These are phyloP conservation scores for Lemur catta DNA, from an alignment of 2,797 vertebrate species.

Conservation along the genomic window DNA sequence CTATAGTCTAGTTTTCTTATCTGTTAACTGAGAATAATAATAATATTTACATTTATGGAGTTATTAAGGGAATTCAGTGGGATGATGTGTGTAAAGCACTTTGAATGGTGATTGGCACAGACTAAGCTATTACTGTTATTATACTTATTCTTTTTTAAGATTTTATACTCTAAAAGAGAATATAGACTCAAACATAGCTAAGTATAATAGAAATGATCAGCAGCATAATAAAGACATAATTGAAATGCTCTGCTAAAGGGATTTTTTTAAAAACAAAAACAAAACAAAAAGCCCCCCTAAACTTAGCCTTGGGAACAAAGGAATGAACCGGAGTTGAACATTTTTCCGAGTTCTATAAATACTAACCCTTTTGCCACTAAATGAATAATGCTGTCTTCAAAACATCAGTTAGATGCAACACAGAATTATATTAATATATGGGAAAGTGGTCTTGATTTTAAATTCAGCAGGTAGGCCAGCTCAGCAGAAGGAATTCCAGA, in stretches of 20 bases:
- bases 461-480: constrained; percentile 22
- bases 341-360: constrained; percentile 47
- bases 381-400: constrained; percentile 52
- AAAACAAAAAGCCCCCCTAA: not conserved
- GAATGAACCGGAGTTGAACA: constrained; percentile 43
- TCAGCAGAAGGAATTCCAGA: constrained; percentile 44
- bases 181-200: not conserved
- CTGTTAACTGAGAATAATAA: constrained; percentile 6
- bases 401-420: not conserved
- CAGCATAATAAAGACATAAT: not conserved
- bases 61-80: not conserved
- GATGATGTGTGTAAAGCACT: not conserved
- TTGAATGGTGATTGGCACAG: not conserved
- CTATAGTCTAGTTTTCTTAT: not conserved
- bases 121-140: constrained; percentile 16
- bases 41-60: not conserved
- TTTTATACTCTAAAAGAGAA: not conserved
- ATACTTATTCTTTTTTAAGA: constrained; percentile 22
- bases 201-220: not conserved
- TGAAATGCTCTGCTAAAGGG: not conserved
- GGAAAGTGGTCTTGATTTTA: constrained; percentile 43
- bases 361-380: not conserved
- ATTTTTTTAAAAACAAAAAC: not conserved
- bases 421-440: constrained; percentile 34
- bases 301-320: constrained; percentile 44